Evolutionary conservation across 2,888 invertebrate species (phyloP), one percentile per base, ranked within the genome.

Genomic region (Gnatocerus cornutus): DNA sequence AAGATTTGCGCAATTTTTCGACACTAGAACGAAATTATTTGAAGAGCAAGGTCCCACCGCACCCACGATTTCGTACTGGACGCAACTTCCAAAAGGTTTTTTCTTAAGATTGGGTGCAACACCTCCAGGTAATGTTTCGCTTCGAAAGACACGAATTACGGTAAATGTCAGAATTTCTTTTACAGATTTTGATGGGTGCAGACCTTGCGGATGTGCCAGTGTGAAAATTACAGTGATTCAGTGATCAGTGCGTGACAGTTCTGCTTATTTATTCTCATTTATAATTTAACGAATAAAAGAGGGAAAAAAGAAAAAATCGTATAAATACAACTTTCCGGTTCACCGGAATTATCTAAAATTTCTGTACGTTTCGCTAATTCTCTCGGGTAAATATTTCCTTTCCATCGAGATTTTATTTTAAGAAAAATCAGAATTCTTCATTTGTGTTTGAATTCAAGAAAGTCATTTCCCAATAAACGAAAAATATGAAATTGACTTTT

Each of bases 31-130:
- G 56, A 43, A 58, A 71, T 58, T 69, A 66, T 65, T 73, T 71
- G 73, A 73, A 69, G 76, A 72, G 73, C 76, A 76, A 76, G 76
- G 76, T 76, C 67, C 48, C 66, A 70, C 72, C 75, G 56, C 65
- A 56, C 65, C 65, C 56, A 55, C 55, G 14, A 52, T n/a, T 27
- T 12, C 16, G 41, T 29, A 14, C 16, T 43, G 21, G 58, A 58
- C 58, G 39, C 33, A 53, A 53, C 14, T 37, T 16, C 53, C n/a
- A n/a, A 59, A n/a, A 29, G n/a, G 1, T 45, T 29, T 46, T 53
- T 53, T 53, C 10, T 27, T 6, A 9, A 9, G 29, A 50, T 29
- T 50, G 48, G 48, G 48, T 27, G 48, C 48, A 50, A 50, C 48
- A 50, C 48, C 21, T 50, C 10, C 10, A 29, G 48, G 48, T 50